Conservation (phyloP, 2,888 invertebrate species). For the Pandemis corylana region DNA sequence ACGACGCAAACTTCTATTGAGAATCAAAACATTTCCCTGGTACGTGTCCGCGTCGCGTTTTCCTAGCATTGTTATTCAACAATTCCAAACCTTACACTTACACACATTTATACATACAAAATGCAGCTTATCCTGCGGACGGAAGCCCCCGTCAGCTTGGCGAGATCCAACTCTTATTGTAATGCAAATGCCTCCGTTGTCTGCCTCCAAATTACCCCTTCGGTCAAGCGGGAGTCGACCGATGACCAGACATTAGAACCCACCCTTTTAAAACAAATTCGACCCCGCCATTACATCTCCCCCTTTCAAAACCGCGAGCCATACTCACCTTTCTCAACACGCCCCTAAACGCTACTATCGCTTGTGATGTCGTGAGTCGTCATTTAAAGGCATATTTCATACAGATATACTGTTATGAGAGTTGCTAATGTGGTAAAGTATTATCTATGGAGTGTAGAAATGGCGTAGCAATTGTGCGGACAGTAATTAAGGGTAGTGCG, state of each 20-base stretch:
- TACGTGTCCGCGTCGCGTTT: conserved; percentile 32
- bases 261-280: conserved; percentile 77
- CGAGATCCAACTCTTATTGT: conserved; percentile 79
- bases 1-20: conserved; percentile 20
- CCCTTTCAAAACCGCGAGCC: conserved; percentile 49
- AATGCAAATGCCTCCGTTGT: conserved; percentile 83
- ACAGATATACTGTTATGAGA: conserved; percentile 79
- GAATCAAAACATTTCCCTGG: conserved; percentile 38
- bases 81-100: conserved; percentile 64
- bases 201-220: conserved; percentile 83
- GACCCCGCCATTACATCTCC: conserved; percentile 58
- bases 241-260: conserved; percentile 80
- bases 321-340: conserved; percentile 59
- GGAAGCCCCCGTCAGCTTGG: conserved; percentile 67
- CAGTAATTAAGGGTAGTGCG: conserved; percentile 74
- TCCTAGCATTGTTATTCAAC: conserved; percentile 69
- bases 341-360: conserved; percentile 55
- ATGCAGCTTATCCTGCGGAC: conserved; percentile 72
- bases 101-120: conserved; percentile 72
- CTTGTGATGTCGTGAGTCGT: conserved; percentile 47
- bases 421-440: conserved; percentile 75
- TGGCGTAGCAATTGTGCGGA: conserved; percentile 76
- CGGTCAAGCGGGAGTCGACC: conserved; percentile 78
- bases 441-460: conserved; percentile 63
- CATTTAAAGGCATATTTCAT: conserved; percentile 75